Conservation (phyloP, 2,113 vertebrate species). For the Apteryx owenii region DNA sequence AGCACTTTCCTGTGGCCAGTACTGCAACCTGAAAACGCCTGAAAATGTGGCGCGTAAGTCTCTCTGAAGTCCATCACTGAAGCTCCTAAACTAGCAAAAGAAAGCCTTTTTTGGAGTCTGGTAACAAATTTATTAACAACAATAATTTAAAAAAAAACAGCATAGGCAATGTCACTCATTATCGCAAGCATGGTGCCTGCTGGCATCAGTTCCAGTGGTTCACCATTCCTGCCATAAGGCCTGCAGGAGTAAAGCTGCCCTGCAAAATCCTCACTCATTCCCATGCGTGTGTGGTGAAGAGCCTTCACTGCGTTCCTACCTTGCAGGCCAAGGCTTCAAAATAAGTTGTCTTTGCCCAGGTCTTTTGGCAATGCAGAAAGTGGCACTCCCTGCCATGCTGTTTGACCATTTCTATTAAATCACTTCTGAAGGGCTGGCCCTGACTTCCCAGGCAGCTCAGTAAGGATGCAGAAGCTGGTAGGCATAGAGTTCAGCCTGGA, state of each 20-base stretch:
- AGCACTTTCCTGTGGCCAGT: neutral
- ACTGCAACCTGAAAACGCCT: neutral
- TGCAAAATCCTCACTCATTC: neutral
- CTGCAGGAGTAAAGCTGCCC: neutral
- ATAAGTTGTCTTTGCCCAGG: neutral
- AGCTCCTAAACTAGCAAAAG: neutral
- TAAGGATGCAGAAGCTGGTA: neutral
- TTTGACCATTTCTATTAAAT: neutral
- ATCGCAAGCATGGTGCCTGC: neutral
- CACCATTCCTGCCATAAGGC: neutral
- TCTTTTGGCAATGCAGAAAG: neutral
- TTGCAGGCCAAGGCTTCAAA: neutral
- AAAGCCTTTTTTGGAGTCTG: neutral
- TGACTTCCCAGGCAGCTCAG: neutral
- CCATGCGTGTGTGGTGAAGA: rapidly evolving
- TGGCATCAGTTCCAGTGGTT: rapidly evolving
- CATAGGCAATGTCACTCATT: neutral
- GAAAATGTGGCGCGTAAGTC: neutral
- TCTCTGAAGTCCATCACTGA: neutral
- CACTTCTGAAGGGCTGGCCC: neutral
- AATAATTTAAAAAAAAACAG: neutral
- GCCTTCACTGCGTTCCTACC: neutral
- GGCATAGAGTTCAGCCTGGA: neutral
- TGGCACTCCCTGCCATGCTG: neutral
- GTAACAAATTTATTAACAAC: neutral